Base-by-base conservation (phyloP, 2,888 invertebrate genomes). In the Caenorhabditis virilis region DNA sequence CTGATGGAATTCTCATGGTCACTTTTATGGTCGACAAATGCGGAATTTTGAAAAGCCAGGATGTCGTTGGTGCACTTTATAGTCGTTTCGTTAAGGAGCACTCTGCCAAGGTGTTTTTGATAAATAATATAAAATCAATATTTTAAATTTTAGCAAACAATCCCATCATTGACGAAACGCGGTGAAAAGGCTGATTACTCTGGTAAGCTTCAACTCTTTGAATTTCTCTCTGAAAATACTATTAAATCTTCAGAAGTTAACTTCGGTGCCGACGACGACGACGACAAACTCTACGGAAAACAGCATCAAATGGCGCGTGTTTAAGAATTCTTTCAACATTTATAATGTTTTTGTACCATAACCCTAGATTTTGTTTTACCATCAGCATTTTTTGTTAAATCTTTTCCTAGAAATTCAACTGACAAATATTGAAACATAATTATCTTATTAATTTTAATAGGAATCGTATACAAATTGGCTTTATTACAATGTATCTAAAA, bases 1-100 rank as follows among this genome's bases (percentile, higher is more conserved):
- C 56, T 26, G 65, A 65, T 33, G 65, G 65, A 20, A 51, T 60
- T 27, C 45, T 65, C 5, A 36, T 65, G 18, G 42, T 65, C 18
- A 48, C 56, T 48, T 60, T 65, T 39, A 60, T 65, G 60, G 30
- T 43, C 27, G 60, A 50, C 22, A 33, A 58, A 25, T 53, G 54
- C 20, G 65, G 65, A 35, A 53, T 55, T 15, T 27, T 64, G 55
- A 59, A 58, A 16, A 64, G 58, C 0, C 55, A 59, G 42, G 59
- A 58, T 26, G 51, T 64, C 33, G 48, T 59, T 22, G 41, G 51
- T 7, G 64, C 55, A 2, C 20, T 64, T 0, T 64, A 45, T 50
- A 16, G 33, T 23, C 58, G 55, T 33, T 64, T n/a, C n/a, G n/a
- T 39, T 20, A 18, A 18, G 9, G 52, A 64, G 6, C 49, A 48